Percentiles rank a stretch among this genome's conserved stretches.
phyloP scores from a whole-genome alignment of 2,113 vertebrate genomes.

The Aphyosemion australe region DNA sequence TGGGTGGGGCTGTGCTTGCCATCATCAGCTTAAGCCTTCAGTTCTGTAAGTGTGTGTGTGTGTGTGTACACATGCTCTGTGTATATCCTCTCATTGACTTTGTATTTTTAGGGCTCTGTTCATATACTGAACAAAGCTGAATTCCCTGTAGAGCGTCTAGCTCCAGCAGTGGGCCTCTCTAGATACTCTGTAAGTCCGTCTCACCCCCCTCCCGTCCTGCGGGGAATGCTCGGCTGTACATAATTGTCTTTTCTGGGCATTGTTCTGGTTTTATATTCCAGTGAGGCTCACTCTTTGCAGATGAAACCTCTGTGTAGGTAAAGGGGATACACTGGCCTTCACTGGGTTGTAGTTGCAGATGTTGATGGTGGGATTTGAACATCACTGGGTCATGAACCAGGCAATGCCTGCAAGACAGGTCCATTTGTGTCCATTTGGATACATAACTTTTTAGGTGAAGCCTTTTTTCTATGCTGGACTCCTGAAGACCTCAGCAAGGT shows the following conservation, averaged over 20 bases:
- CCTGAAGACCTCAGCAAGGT: no score
- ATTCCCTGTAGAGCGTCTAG: conserved; percentile 20
- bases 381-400: no score
- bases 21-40: conserved; percentile 94
- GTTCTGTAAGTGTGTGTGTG: conserved; percentile 85
- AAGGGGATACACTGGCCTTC: no score
- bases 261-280: conserved; percentile 26
- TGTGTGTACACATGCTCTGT: not conserved
- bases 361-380: no score
- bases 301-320: no score
- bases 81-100: conserved; percentile 25
- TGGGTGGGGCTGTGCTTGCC: conserved; percentile 87
- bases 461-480: no score
- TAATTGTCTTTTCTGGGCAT: conserved; percentile 29
- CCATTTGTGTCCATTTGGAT: no score
- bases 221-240: conserved; percentile 6
- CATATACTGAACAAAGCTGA: conserved; percentile 50
- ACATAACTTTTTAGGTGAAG: no score
- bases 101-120: conserved; percentile 30
- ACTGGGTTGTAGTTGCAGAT: no score
- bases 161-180: conserved; percentile 12
- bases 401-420: no score
- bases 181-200: conserved; percentile 6
- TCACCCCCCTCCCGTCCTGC: conserved; percentile 14
- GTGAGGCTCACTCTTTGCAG: no score